Evolutionary conservation across 2,113 vertebrate species (phyloP), one percentile per base, ranked within the genome.

Genomic region (Aythya baeri): DNA sequence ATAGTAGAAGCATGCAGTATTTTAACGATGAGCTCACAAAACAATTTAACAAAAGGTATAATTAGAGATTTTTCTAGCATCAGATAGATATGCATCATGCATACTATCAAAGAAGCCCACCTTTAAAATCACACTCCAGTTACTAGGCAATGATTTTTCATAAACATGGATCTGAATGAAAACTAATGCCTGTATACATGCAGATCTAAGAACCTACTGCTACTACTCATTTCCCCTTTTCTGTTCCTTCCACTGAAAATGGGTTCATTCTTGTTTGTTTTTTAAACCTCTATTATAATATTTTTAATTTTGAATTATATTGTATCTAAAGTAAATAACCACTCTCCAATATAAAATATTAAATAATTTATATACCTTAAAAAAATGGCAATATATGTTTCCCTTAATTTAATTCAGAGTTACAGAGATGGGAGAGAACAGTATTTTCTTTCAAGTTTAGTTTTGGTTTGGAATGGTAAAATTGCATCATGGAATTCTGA

Each of bases 1-100:
- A 7, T 15, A n/a, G 8, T 41, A 61, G 44, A 9, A 5, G 8
- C 9, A 44, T 26, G 34, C 0, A 1, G 8, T n/a, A 66, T 73
- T 71, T 77, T 70, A 46, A 43, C 58, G 13, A 85, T 16, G 73
- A 17, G n/a, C 13, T 58, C 31, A 36, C 14, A 46, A 43, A 71
- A 27, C 49, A 7, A 41, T 71, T 57, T 49, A 81, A 17, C 7
- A 57, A 10, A 66, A 36, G 65, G 44, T 61, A 73, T 8, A 44
- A 31, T 38, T 27, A 36, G 38, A 21, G 49, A 4, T 21, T 59
- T 87, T 78, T 91, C 41, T 78, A n/a, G 6, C 4, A 26, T 34
- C 54, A 89, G 31, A 70, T 50, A 73, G 77, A 74, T 72, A 67
- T 16, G 5, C 14, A 27, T 13, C 18, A 36, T 32, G 8, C 5